Evolutionary conservation across 1,140 invertebrate species (phyloP), one percentile per base, ranked within the genome.

Genomic region (Philotrypesis tridentata): DNA sequence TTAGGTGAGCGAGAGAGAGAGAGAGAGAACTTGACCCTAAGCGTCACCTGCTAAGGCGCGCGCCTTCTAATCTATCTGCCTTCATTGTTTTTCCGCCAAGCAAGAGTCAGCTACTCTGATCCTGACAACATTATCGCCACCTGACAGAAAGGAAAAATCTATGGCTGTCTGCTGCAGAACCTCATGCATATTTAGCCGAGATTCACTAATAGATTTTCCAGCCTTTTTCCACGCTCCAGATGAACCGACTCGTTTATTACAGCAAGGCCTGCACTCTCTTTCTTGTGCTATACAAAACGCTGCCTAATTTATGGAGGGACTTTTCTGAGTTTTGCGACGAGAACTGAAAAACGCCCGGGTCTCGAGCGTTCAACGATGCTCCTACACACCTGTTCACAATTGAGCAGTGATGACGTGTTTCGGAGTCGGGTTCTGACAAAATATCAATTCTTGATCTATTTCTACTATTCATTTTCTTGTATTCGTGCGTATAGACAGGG

Each of bases 151-250:
- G n/a, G 73, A 48, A 80, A 80, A 80, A 80, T 72, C 68, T 72
- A 31, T 33, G 55, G n/a, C 55, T 68, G 23, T 37, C 33, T 9
- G 27, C 67, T 43, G 27, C 31, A 29, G 29, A 31, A 7, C 40
- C 55, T 65, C 79, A 12, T 74, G 71, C 79, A 71, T 74, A 63
- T 72, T 80, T 74, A 80, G 37, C 61, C 33, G 65, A 80, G 79
- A 80, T 80, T 74, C 29, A 80, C 79, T 80, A 80, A 80, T 80
- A 80, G 79, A 80, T 80, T 80, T 80, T 33, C 40, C 71, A 12
- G 25, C 14, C 2, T 61, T 74, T 74, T 65, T 80, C 74, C 67
- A 72, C 23, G 48, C 60, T 55, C 67, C 74, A 55, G 6, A 31
- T 3, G 2, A 71, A 2, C 40, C 37, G 77, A 60, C 23, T 71